A percentile compares a stretch with the other conserved stretches of the same genome.
phyloP scores from a whole-genome alignment of 1,140 invertebrate species.

The Zaprionus gabonicus region DNA sequence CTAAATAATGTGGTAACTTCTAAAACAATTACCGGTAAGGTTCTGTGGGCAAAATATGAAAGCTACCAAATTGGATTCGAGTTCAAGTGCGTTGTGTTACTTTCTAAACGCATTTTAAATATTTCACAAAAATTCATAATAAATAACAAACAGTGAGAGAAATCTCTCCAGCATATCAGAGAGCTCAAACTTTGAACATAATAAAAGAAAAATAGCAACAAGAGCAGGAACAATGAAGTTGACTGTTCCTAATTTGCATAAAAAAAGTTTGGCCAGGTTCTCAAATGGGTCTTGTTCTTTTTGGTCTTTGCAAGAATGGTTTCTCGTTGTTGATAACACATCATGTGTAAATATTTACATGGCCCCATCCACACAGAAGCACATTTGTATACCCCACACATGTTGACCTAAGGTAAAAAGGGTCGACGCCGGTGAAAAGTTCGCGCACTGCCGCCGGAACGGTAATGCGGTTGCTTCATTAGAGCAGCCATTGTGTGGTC shows the following conservation, averaged over 20 bases:
- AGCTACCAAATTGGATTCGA: slow-evolving; percentile 47
- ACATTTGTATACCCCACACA: slow-evolving; percentile 15
- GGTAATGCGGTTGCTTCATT: slow-evolving; percentile 62
- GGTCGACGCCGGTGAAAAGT: slow-evolving; percentile 37
- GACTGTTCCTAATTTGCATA: slow-evolving; percentile 66
- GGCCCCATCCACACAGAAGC: slow-evolving; percentile 5
- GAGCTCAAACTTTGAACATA: slow-evolving; percentile 34
- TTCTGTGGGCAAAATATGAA: slow-evolving; percentile 29
- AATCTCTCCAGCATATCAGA: slow-evolving; percentile 8
- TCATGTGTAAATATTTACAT: slow-evolving; percentile 68
- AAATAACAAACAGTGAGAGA: slow-evolving; percentile 9
- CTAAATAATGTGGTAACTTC: slow-evolving; percentile 14
- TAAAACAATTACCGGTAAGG: slow-evolving; percentile 9
- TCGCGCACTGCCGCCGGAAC: slow-evolving; percentile 50
- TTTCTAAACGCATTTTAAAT: slow-evolving; percentile 64
- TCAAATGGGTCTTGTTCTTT: slow-evolving; percentile 15
- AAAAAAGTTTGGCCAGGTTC: slow-evolving; percentile 26
- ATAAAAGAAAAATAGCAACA: slow-evolving; percentile 7
- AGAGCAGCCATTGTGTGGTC: slow-evolving; percentile 43
- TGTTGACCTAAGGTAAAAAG: slow-evolving; percentile 57
- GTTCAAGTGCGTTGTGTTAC: slow-evolving; percentile 22
- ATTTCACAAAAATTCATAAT: slow-evolving; percentile 51
- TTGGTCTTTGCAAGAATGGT: slow-evolving; percentile 43
- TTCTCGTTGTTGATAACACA: slow-evolving; percentile 64
- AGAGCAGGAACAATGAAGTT: slow-evolving; percentile 20